These are phyloP conservation scores for Popillia japonica DNA, from an alignment of 1,140 invertebrate genomes.

Conservation along the genomic window DNA sequence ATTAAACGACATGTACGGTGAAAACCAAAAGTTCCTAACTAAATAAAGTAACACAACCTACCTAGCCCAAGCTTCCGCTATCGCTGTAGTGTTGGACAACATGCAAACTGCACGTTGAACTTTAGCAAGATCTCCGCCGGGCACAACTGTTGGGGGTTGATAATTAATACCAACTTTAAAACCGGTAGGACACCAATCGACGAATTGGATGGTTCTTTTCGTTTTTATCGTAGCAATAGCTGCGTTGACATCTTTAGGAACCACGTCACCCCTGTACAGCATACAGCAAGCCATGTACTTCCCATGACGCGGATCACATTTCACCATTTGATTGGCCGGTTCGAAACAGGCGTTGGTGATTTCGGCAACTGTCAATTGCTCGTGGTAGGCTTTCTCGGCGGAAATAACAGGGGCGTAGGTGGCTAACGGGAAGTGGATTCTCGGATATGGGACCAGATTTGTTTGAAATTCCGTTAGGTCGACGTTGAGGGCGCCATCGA, in stretches of 20 bases:
- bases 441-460: slow-evolving; percentile 83
- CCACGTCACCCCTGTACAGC: slow-evolving; percentile 74
- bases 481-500: slow-evolving; percentile 88
- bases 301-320: slow-evolving; percentile 81
- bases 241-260: slow-evolving; percentile 88
- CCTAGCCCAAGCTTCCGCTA: slow-evolving; percentile 85
- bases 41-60: slow-evolving; percentile 43
- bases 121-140: slow-evolving; percentile 82
- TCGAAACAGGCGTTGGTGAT: slow-evolving; percentile 86
- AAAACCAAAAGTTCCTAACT: not conserved
- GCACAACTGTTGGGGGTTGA: slow-evolving; percentile 84
- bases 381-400: slow-evolving; percentile 83
- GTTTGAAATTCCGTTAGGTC: slow-evolving; percentile 92
- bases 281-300: slow-evolving; percentile 91
- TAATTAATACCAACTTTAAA: slow-evolving; percentile 82
- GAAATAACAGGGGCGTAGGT: slow-evolving; percentile 82
- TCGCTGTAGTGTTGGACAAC: slow-evolving; percentile 87
- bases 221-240: slow-evolving; percentile 91
- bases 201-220: slow-evolving; percentile 83
- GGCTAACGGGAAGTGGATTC: slow-evolving; percentile 82
- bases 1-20: not conserved
- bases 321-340: slow-evolving; percentile 86
- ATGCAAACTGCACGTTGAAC: slow-evolving; percentile 87
- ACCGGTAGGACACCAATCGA: slow-evolving; percentile 84
- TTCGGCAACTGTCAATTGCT: slow-evolving; percentile 79